Evolutionary conservation across 2,888 invertebrate species (phyloP), one percentile per base, ranked within the genome.

Genomic region (Orthosia cruda): DNA sequence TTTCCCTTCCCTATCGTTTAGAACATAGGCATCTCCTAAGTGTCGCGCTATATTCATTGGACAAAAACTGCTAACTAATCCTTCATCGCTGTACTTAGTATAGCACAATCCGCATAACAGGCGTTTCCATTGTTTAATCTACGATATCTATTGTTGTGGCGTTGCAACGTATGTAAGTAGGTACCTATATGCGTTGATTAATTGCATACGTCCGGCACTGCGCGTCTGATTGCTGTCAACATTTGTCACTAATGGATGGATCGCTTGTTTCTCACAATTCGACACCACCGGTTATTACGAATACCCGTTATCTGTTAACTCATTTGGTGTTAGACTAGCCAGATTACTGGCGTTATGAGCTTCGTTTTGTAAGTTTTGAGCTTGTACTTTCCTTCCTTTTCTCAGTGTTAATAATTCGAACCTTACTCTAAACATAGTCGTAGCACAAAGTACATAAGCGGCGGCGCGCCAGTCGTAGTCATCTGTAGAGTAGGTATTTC

Each of bases 231-330:
- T 94, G 93, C 91, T 90, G 89, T 91, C 76, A 93, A 94, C 94
- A 94, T 94, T 94, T 94, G 94, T 93, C 92, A 90, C 93, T 93
- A 94, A 94, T 95, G 93, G 93, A 88, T 85, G 86, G 87, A 90
- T 89, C 89, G 89, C 89, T 90, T 91, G 90, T 90, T 87, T 81
- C 85, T 81, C 86, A 87, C 88, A 88, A 90, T 90, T 85, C 85
- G 85, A 88, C 83, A 85, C 74, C 58, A 83, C 76, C 75, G 83
- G 87, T 87, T 88, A 86, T 89, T 78, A 74, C 72, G 74, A 86
- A 81, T 84, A 67, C 71, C 47, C 45, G 75, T 79, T 87, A 84
- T 87, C 84, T 85, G 83, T 87, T 84, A 71, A 73, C 84, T 82
- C 78, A 79, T 89, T 87, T 81, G 76, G 59, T 71, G 68, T 74